Evolutionary conservation across 2,888 invertebrate genomes (phyloP), one percentile per base, ranked within the genome.

Genomic region (Mesoligia furuncula): DNA sequence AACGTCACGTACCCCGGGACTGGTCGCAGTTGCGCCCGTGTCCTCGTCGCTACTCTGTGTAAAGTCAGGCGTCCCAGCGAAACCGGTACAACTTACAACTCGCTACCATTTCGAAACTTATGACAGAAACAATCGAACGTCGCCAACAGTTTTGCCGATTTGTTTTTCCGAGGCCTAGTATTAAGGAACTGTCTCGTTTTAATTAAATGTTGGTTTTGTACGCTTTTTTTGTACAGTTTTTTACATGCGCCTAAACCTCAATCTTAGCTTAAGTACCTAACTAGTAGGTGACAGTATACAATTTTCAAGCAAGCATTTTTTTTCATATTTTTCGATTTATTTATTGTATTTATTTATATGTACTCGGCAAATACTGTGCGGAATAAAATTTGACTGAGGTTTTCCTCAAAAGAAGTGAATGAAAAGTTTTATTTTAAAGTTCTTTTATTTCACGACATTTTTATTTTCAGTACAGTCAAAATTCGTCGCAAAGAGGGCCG

Each of bases 1-100:
- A 89, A 80, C 89, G 93, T 93, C 95, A 95, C 95, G 95, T 93
- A 91, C 91, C 82, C 88, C 85, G 89, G 85, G 87, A 85, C 90
- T 86, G 87, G 90, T 89, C 84, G 84, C 83, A 87, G 85, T 87
- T 88, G 89, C 84, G 79, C 85, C 85, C 84, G 85, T 85, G 84
- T 87, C 84, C 83, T 80, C 84, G 61, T 70, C 80, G 73, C 74
- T 85, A 81, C 86, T 85, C 82, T 83, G 72, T 86, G 80, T 72
- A 80, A 86, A 85, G 83, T 88, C 81, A 86, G 81, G 76, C 85
- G 70, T 80, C 81, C 73, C 79, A 80, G 39, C 61, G 76, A 79
- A 84, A 85, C 76, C 81, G 70, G 77, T 82, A 84, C 82, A 81
- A 85, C 78, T 80, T 80, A 80, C 79, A 83, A 83, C 85, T 86